Base-by-base conservation (phyloP, 2,888 invertebrate species). In the Tuta absoluta region DNA sequence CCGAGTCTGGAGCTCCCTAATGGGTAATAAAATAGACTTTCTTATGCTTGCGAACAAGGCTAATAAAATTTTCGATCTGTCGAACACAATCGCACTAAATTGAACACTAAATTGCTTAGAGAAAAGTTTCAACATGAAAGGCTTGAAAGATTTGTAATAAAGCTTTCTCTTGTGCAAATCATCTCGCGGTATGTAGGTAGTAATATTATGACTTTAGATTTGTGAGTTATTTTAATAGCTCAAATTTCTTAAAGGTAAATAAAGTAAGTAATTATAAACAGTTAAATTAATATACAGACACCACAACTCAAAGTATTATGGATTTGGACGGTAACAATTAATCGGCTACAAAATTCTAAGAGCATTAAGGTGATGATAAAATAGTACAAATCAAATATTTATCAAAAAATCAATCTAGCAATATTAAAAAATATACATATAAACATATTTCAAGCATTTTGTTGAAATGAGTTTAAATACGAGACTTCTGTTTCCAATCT, bases 381-480 rank as follows among this genome's bases (percentile, higher is more conserved):
- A n/a, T 17, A 48, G 8, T 48, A 14, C 17, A n/a, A 17, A 48
- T 48, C 17, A 1, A 48, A 48, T 17, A 48, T n/a, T 48, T n/a
- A 48, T n/a, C 21, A 49, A 49, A 49, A 19, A 28, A 5, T 28
- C 28, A 28, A 51, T 51, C 51, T 66, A 68, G 65, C 66, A 66
- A 65, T 69, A 73, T 72, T 69, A 73, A 76, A 74, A 72, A 69
- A 68, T 61, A 64, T 67, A 53, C 66, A 71, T 28, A 57, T 38
- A 60, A 66, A 51, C 64, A 67, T 68, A 59, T 24, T 65, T 69
- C 62, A 48, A 38, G 38, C 59, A 53, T 59, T 21, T n/a, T n/a
- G n/a, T n/a, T n/a, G n/a, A n/a, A 48, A 12, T 56, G 49, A 41
- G 51, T 45, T 56, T 38, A 58, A 65, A 57, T 45, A n/a, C 11